These are phyloP conservation scores for Torymus aiolomorphi DNA, from an alignment of 2,888 invertebrate species.

Conservation along the genomic window DNA sequence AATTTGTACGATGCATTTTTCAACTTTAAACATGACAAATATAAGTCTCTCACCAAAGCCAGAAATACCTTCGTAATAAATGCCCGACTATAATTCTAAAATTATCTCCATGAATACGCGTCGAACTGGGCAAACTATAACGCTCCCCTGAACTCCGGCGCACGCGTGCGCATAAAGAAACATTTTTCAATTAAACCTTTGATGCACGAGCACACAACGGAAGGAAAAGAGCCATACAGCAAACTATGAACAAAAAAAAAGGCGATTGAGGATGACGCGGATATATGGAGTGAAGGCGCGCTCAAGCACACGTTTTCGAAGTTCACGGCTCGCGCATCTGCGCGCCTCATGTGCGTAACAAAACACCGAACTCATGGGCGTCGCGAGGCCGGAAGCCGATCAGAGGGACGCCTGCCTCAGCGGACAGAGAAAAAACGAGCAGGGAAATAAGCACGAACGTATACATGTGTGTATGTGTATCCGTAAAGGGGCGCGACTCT, in stretches of 20 bases:
- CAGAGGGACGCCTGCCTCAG: slow-evolving; percentile 33
- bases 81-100: slow-evolving; percentile 12
- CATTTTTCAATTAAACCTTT: slow-evolving; percentile 49
- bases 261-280: not conserved
- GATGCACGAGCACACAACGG: slow-evolving; percentile 17
- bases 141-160: no score
- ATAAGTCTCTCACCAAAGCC: not conserved
- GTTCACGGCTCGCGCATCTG: slow-evolving; percentile 44
- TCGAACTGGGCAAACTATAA: slow-evolving; percentile 27
- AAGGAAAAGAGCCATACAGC: slow-evolving; percentile 28
- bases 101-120: slow-evolving; percentile 9
- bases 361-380: slow-evolving; percentile 37
- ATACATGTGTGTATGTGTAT: no score
- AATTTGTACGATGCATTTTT: no score
- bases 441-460: not conserved
- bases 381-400: slow-evolving; percentile 46
- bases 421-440: slow-evolving; percentile 12
- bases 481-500: no score
- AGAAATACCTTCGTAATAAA: not conserved
- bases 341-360: slow-evolving; percentile 50
- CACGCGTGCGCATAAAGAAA: slow-evolving; percentile 21
- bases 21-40: no score
- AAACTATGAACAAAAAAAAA: not conserved
- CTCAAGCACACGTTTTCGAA: slow-evolving; percentile 2
- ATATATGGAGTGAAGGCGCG: not conserved